Evolutionary conservation across 92 coral and sea anemone species (phyloP), one percentile per base, ranked within the genome.

Genomic region (Epizoanthus rinbou): DNA sequence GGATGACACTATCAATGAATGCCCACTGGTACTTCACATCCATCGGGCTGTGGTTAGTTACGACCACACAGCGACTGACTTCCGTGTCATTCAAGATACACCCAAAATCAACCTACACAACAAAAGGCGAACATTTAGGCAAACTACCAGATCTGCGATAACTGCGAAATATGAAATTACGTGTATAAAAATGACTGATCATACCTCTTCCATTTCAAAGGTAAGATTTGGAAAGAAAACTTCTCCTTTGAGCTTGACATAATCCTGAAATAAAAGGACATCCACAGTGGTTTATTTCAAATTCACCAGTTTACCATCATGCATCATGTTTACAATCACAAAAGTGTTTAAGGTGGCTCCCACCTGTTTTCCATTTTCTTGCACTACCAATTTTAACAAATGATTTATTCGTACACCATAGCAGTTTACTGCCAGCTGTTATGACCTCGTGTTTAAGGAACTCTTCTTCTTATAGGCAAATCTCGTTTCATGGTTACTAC

Each of bases 41-140:
- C 94, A 97, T 97, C 15, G 99, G 99, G 45, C 99, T 97, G 89
- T 97, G 90, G 82, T 97, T 97, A 18, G 98, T 94, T 2, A 97
- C 93, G 8, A 81, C 85, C 37, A 97, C 98, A 39, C 87, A 88
- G 58, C 92, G 95, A 17, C 93, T 97, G 35, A 92, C 99, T 87
- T 97, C 99, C 53, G 99, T 97, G 85, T 97, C 99, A 53, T 97
- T 94, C 74, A 97, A 89, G 56, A 97, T 94, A 54, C 98, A 97
- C n/a, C 99, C 99, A 86, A 97, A 97, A 73, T 94, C 97, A 62
- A 97, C 99, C 99, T 97, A 57, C n/a, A 60, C 18, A 53, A 41
- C 6, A 64, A 75, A 3, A 56, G 16, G 24, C 22, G 16, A 57
- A 73, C 13, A 41, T 16, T 25, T 64, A 24, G 8, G 24, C 7